Base-by-base conservation (phyloP, 2,797 vertebrate species). In the Eulemur rubriventer region DNA sequence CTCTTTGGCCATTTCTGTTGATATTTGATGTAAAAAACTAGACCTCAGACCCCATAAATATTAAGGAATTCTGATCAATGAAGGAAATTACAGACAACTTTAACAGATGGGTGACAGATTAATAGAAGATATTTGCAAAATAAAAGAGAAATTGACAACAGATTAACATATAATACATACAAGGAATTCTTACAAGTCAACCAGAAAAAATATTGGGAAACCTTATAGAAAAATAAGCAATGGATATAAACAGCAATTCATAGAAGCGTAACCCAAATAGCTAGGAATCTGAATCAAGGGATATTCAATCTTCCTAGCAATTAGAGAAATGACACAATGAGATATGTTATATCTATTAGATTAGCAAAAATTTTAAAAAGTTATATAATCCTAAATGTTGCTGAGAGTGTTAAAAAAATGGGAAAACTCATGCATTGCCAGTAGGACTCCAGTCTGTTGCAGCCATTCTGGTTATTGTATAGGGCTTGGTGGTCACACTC, bases 61-160 rank as follows among this genome's bases (percentile, higher is more conserved):
- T 86, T 75, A 93, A 78, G 46, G 20, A 69, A 89, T 92, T 96
- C 85, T 73, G 43, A 96, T 97, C 43, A 91, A 28, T 16, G 41
- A 95, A 85, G 46, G 38, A 93, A 96, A 94, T 50, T 87, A 72
- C 83, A 87, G 84, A 84, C 73, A 87, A 78, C 33, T 94, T 93
- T 79, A 88, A 95, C 94, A 93, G 94, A 97, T 76, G 79, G 65
- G 48, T 80, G 55, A 96, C 90, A 97, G 80, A 92, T 81, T 95
- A 80, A 87, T 76, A 48, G 50, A 28, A 59, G 26, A 89, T 86
- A 95, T 67, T 97, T 97, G 52, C 79, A 91, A 95, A 91, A 89
- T 94, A 78, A 93, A 90, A 87, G 83, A 91, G 79, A 70, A 73
- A 96, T 89, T 89, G 75, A 87, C 63, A 81, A 80, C 80, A 91